Percentiles rank a stretch among this genome's conserved stretches.
Evolutionary conservation across 2,888 invertebrate species (phyloP).

Genomic region (Drosophila yooni): DNA sequence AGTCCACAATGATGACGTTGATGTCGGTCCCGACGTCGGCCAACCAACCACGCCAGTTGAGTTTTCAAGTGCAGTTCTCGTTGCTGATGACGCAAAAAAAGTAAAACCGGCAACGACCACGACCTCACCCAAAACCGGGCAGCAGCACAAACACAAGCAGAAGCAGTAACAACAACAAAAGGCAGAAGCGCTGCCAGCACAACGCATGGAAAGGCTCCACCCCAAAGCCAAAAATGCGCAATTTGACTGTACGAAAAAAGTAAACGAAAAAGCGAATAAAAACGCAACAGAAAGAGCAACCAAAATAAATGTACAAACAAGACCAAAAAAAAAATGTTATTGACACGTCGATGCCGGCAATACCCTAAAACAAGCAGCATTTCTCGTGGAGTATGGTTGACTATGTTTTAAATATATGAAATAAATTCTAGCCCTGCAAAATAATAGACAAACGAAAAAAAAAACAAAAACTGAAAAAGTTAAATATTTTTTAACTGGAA

Average conservation of each 20-base stretch:
- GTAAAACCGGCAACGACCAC: constrained; percentile 74
- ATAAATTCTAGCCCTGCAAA: neutral
- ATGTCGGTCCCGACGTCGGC: constrained; percentile 58
- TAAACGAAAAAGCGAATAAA: constrained; percentile 66
- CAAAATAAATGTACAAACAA: constrained; percentile 69
- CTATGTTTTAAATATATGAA: neutral
- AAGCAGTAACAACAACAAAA: constrained; percentile 51
- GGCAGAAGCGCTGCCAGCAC: constrained; percentile 57
- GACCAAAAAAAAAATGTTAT: neutral
- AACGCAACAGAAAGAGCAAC: constrained; percentile 73
- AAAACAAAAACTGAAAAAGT: neutral
- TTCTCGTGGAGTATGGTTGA: neutral
- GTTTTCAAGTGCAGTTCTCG: constrained; percentile 77
- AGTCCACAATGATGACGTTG: constrained; percentile 80
- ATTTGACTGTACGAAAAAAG: constrained; percentile 74
- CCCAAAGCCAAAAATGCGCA: constrained; percentile 79
- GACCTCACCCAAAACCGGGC: constrained; percentile 75
- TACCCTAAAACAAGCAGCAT: constrained; percentile 35
- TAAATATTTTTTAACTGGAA: neutral
- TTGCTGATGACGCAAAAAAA: constrained; percentile 71
- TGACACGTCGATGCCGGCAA: constrained; percentile 52
- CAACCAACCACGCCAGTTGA: constrained; percentile 74
- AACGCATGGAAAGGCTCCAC: constrained; percentile 74
- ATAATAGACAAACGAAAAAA: neutral
- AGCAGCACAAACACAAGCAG: constrained; percentile 29